phyloP scores from a whole-genome alignment of 64 coral and sea anemone species.

The Pachyseris speciosa region DNA sequence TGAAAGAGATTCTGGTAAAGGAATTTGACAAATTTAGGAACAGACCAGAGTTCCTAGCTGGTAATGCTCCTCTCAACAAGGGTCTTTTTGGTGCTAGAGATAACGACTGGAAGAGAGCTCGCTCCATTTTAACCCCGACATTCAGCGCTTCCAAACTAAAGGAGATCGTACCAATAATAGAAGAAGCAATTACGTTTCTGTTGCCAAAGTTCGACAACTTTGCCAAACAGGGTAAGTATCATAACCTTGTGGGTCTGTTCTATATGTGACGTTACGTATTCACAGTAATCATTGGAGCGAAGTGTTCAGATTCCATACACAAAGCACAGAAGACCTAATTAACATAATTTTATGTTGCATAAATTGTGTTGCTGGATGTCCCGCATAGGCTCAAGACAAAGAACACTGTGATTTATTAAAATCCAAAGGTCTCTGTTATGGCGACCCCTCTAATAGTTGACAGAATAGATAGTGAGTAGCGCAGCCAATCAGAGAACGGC shows the following conservation, averaged over 20 bases:
- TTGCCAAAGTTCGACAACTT: neutral
- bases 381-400: too few relatives aligned
- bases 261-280: too few relatives aligned
- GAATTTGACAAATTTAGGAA: constrained; percentile 72
- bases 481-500: too few relatives aligned
- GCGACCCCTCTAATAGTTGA: too few relatives aligned
- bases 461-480: too few relatives aligned
- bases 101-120: constrained; percentile 8
- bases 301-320: too few relatives aligned
- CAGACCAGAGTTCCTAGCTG: constrained; percentile 17
- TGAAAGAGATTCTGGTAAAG: constrained; percentile 42
- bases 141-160: constrained; percentile 36
- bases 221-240: constrained; percentile 19
- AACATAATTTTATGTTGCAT: too few relatives aligned
- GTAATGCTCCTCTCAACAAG: neutral
- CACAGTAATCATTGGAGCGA: too few relatives aligned
- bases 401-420: too few relatives aligned
- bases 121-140: constrained; percentile 24
- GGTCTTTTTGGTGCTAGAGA: constrained; percentile 9
- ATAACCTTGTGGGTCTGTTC: neutral
- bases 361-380: too few relatives aligned
- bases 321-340: too few relatives aligned
- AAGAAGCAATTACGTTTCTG: constrained; percentile 13
- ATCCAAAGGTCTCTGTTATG: too few relatives aligned
- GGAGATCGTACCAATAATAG: constrained; percentile 39